Base-by-base conservation (phyloP, 2,113 vertebrate genomes). In the Scomber japonicus region DNA sequence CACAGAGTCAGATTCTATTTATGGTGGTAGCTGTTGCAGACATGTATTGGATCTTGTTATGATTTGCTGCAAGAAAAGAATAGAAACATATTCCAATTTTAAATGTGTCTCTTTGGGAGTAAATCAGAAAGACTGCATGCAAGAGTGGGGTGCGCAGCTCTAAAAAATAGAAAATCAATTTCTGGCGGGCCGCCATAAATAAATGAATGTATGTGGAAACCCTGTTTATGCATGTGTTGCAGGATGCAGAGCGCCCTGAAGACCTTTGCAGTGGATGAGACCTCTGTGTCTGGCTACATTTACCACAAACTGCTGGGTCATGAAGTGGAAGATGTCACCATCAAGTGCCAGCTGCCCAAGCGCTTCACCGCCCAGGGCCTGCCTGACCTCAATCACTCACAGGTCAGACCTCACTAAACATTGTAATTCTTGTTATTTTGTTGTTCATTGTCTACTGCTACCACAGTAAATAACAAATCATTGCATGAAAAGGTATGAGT, bases 191-290 rank as follows among this genome's bases (percentile, higher is more conserved):
- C 2, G 24, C 24, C 24, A 27, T 27, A 27, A 27, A 27, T 27
- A 27, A 27, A 51, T 27, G 24, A 27, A 27, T 27, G 24, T 27
- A 27, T 27, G 24, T 21, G 24, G 24, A 27, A 27, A 27, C 24
- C 24, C 24, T 27, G 24, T 21, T 54, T 76, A 15, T 84, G 14
- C 56, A 3, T 65, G 24, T 62, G 16, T 10, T 74, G 11, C 88
- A 99, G 98, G 81, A 99, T 99, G 98, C 98, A 99, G 91, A 99
- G 98, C 3, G 98, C 98, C 4, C 91, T 99, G 77, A 99, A 99
- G 83, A 99, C 98, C 0, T 99, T 99, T 48, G 98, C 98, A 0
- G 98, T 99, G 88, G 98, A 99, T 0, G 98, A 99, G 93, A 99
- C 98, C 12, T 99, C 98, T 0, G 98, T 99, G 75, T 99, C 98